Percentiles rank a stretch among this genome's conserved stretches.
Evolutionary conservation across 2,888 invertebrate species (phyloP).

Genomic region (Eremobia ochroleuca): DNA sequence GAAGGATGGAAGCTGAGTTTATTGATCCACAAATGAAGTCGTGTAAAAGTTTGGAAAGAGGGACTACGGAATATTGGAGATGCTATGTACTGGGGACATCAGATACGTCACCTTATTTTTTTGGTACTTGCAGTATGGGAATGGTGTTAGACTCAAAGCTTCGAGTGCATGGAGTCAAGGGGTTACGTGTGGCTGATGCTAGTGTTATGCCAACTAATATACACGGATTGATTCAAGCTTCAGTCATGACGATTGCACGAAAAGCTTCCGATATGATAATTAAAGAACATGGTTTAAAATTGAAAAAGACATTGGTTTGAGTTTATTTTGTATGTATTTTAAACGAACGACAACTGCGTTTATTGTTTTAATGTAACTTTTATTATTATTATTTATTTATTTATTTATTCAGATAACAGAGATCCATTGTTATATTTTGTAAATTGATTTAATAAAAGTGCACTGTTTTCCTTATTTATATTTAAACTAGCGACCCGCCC

Average conservation of each 20-base stretch:
- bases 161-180: conserved; percentile 47
- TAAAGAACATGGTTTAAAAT: conserved; percentile 32
- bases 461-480: not conserved
- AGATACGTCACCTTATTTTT: conserved; percentile 47
- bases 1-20: conserved; percentile 40
- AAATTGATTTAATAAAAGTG: too few species aligned
- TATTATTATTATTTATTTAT: not conserved
- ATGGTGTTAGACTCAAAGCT: conserved; percentile 60
- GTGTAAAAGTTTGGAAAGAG: conserved; percentile 32
- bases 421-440: too few species aligned
- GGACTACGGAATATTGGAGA: conserved; percentile 48
- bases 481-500: too few species aligned
- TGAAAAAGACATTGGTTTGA: not conserved
- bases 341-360: too few species aligned
- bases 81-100: conserved; percentile 50
- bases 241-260: conserved; percentile 52
- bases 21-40: conserved; percentile 34
- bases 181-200: conserved; percentile 60
- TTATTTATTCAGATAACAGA: too few species aligned
- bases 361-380: not conserved
- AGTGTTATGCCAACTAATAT: conserved; percentile 56
- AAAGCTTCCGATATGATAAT: conserved; percentile 56
- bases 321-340: not conserved
- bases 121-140: conserved; percentile 61
- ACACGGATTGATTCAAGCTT: conserved; percentile 35